Conservation (phyloP, 2,888 invertebrate genomes). For the Itoplectis maculator region DNA sequence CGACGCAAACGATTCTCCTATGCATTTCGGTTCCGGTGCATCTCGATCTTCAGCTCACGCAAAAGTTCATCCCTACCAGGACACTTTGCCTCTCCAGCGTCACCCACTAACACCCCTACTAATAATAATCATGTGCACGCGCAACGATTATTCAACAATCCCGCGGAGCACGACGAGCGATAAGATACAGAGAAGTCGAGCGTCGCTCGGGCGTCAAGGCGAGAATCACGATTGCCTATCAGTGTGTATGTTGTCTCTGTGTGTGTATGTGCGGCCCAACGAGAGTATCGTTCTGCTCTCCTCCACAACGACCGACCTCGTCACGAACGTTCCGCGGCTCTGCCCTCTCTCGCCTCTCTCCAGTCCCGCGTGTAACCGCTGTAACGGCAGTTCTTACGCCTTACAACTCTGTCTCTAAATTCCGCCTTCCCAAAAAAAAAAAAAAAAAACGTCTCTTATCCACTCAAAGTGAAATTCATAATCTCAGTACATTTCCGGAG, state of each 20-base stretch:
- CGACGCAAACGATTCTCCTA: too few relatives aligned
- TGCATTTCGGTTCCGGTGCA: too few relatives aligned
- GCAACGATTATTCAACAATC: conserved; percentile 31
- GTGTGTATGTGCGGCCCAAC: too few relatives aligned
- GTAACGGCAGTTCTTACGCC: conserved; percentile 53
- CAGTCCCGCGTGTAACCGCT: conserved; percentile 18
- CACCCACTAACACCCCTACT: not conserved
- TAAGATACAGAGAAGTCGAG: conserved; percentile 35
- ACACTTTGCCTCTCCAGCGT: too few relatives aligned
- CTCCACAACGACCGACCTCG: conserved; percentile 1
- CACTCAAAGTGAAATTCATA: too few relatives aligned
- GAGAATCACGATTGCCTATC: conserved; percentile 25
- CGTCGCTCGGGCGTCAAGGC: conserved; percentile 38
- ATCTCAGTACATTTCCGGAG: too few relatives aligned
- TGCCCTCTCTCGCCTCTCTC: not conserved
- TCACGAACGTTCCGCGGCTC: not conserved
- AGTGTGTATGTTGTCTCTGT: too few relatives aligned
- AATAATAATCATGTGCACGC: not conserved
- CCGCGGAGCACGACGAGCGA: conserved; percentile 28
- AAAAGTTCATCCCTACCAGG: not conserved
- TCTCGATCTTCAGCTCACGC: conserved; percentile 3
- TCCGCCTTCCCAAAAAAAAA: not conserved
- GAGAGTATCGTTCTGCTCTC: conserved; percentile 22
- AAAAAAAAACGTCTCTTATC: too few relatives aligned
- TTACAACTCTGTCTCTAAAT: conserved; percentile 15